Evolutionary conservation across 2,888 invertebrate species (phyloP), one percentile per base, ranked within the genome.

Genomic region (Synergus laeviventris): DNA sequence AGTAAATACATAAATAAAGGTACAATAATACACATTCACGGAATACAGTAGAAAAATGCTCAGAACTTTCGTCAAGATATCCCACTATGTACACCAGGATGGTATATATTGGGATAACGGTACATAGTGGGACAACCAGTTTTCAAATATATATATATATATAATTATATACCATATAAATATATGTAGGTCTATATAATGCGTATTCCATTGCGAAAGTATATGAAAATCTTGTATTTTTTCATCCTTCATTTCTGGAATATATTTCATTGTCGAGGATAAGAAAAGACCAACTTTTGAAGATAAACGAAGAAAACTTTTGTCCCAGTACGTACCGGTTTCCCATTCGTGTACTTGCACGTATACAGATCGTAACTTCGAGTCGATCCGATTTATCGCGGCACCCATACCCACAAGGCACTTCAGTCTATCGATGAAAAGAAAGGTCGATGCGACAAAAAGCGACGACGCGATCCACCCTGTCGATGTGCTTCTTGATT

Each of bases 401-500:
- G 66, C 38, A 77, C 56, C 61, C 78, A 76, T 76, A 79, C 79
- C 76, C 79, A 86, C 87, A 86, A 87, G 87, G 88, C 87, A 88
- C 86, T 87, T 88, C 86, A 87, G 88, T 88, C 88, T 84, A 87
- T 87, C 86, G 82, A 81, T 80, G 78, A 81, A 81, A 78, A 73
- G 73, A 76, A 79, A 78, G 76, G 70, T 78, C 74, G 75, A 61
- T 75, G 75, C 66, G 62, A 74, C 62, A 78, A 74, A 60, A 42
- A 70, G 76, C 24, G 45, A 76, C 54, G 18, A 75, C 77, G n/a
- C 39, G 60, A 73, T 64, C 70, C 70, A 70, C 70, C 70, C 66
- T 49, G 70, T 70, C 31, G 49, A 70, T 70, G 70, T 66, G 70
- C 49, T 70, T 70, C 70, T 70, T 70, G 70, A 70, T 70, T 70